These are phyloP conservation scores for Desmophyllum pertusum DNA, from an alignment of 92 coral and sea anemone genomes.

Conservation along the genomic window DNA sequence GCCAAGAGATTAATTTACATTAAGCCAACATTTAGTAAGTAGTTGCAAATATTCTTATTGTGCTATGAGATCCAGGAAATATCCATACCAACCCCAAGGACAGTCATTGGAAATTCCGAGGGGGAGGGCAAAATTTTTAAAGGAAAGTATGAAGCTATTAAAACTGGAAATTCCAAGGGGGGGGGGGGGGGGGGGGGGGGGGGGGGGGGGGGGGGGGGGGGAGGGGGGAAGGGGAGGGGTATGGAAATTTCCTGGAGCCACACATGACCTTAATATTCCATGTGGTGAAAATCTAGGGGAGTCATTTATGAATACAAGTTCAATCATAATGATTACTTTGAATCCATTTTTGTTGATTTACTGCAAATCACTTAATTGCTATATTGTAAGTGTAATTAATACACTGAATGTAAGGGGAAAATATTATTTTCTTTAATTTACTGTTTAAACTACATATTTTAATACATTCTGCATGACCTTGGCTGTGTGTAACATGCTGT, in stretches of 20 bases:
- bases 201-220: too few species aligned
- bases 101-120: too few species aligned
- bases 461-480: neutral
- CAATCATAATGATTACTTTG: neutral
- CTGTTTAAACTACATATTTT: neutral
- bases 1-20: neutral
- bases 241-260: too few species aligned
- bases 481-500: neutral
- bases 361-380: neutral
- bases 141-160: too few species aligned
- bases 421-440: neutral
- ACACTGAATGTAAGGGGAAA: neutral
- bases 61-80: too few species aligned
- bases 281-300: neutral
- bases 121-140: too few species aligned
- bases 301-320: neutral
- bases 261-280: neutral
- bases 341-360: neutral
- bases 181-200: too few species aligned
- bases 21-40: neutral
- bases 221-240: too few species aligned
- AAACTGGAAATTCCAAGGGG: too few species aligned
- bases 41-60: too few species aligned
- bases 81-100: too few species aligned
- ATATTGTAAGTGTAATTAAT: neutral